A percentile compares a stretch with the other conserved stretches of the same genome.
These are phyloP conservation scores for Eilema griseolum DNA, from an alignment of 2,888 invertebrate genomes.

Conservation along the genomic window DNA sequence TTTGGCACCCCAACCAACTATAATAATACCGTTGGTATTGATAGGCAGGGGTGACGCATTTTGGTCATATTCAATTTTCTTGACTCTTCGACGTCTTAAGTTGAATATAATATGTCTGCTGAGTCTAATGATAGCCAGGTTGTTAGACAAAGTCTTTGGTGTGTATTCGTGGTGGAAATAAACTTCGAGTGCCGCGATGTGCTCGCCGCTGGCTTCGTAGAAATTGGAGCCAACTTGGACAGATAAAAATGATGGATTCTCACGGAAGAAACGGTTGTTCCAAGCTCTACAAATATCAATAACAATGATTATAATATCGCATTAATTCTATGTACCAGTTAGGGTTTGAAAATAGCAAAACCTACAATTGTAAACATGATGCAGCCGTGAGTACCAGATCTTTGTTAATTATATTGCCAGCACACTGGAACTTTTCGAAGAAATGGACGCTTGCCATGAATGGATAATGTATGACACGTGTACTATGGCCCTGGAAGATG, in stretches of 20 bases:
- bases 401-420: slow-evolving; percentile 58
- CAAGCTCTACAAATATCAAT: slow-evolving; percentile 61
- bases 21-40: slow-evolving; percentile 64
- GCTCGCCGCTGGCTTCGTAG: slow-evolving; percentile 67
- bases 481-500: slow-evolving; percentile 37
- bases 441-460: slow-evolving; percentile 60
- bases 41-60: slow-evolving; percentile 48
- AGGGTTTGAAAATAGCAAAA: background rate
- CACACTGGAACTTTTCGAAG: slow-evolving; percentile 52
- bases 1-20: slow-evolving; percentile 76
- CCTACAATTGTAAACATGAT: slow-evolving; percentile 64
- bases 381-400: slow-evolving; percentile 63
- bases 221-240: slow-evolving; percentile 73
- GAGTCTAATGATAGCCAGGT: slow-evolving; percentile 71
- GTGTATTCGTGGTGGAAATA: slow-evolving; percentile 74
- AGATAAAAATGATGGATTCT: slow-evolving; percentile 74
- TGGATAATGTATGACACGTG: slow-evolving; percentile 55
- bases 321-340: background rate
- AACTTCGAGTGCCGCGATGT: slow-evolving; percentile 65
- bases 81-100: slow-evolving; percentile 24
- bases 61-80: slow-evolving; percentile 67
- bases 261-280: slow-evolving; percentile 77
- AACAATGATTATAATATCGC: background rate
- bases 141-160: slow-evolving; percentile 67
- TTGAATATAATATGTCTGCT: slow-evolving; percentile 54